Evolutionary conservation across 1,140 invertebrate genomes (phyloP).

Genomic region (Pseudomyrmex sp.): DNA sequence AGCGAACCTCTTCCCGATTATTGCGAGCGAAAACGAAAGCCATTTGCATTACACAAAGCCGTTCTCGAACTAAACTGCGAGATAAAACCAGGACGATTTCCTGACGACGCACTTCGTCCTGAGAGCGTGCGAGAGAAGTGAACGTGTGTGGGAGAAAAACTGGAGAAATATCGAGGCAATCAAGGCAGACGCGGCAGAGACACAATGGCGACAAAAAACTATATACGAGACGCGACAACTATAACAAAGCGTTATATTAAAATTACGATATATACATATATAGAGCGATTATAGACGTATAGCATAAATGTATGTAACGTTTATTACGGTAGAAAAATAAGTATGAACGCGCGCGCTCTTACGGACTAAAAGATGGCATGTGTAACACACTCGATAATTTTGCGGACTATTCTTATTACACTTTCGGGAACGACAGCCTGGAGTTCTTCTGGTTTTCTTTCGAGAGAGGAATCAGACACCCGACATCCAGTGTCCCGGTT

Average conservation of each 20-base stretch:
- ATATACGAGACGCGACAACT: slow-evolving; percentile 22
- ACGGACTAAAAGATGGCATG: slow-evolving; percentile 76
- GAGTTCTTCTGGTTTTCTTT: background rate
- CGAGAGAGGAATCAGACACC: slow-evolving; percentile 8
- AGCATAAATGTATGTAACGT: no score
- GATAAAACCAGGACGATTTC: slow-evolving; percentile 28
- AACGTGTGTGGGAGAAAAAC: slow-evolving; percentile 15
- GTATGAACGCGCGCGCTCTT: slow-evolving; percentile 63
- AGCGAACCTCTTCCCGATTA: slow-evolving; percentile 1
- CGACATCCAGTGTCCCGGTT: slow-evolving; percentile 21
- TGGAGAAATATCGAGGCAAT: slow-evolving; percentile 23
- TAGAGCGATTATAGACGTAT: slow-evolving; percentile 3
- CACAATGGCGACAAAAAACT: slow-evolving; percentile 32
- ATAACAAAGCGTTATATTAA: slow-evolving; percentile 38
- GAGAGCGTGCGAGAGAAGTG: background rate
- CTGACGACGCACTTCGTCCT: background rate
- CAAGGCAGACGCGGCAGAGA: slow-evolving; percentile 45
- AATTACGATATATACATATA: slow-evolving; percentile 34
- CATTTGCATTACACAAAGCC: background rate
- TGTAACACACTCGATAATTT: slow-evolving; percentile 64
- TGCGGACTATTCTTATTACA: slow-evolving; percentile 30
- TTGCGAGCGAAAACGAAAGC: background rate
- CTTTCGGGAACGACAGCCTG: slow-evolving; percentile 8
- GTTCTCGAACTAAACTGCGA: background rate
- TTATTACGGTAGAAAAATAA: slow-evolving; percentile 51